Evolutionary conservation across 2,113 vertebrate species (phyloP).

Genomic region (Muntiacus muntjak): DNA sequence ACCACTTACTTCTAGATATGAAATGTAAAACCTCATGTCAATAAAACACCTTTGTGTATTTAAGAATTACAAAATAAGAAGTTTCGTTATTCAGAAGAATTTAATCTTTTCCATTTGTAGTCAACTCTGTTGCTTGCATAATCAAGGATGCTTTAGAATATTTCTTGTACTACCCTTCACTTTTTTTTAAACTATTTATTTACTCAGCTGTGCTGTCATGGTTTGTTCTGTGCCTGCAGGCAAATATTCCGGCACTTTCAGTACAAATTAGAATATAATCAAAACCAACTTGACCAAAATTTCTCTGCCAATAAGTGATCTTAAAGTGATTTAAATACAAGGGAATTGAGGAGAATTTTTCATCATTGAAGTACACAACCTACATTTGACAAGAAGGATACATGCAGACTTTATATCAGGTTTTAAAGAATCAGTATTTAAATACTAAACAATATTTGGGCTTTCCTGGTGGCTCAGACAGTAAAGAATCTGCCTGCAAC

Average conservation of each 20-base stretch:
- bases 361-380: neutral
- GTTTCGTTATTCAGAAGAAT: neutral
- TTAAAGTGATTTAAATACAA: neutral
- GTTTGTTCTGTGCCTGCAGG: neutral
- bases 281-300: conserved; percentile 17
- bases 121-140: neutral
- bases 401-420: neutral
- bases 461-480: neutral
- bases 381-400: conserved; percentile 13
- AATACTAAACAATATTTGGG: neutral
- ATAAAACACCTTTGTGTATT: neutral
- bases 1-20: neutral
- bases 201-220: neutral
- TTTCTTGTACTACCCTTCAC: neutral
- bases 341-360: neutral
- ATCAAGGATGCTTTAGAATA: neutral
- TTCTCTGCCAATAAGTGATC: neutral
- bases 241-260: neutral
- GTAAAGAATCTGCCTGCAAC: neutral
- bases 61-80: neutral
- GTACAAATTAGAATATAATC: neutral
- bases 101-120: neutral
- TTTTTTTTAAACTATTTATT: neutral
- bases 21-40: neutral
- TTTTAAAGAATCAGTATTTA: neutral